Conservation (phyloP, 1,140 invertebrate species). For the Dinoponera quadriceps region DNA sequence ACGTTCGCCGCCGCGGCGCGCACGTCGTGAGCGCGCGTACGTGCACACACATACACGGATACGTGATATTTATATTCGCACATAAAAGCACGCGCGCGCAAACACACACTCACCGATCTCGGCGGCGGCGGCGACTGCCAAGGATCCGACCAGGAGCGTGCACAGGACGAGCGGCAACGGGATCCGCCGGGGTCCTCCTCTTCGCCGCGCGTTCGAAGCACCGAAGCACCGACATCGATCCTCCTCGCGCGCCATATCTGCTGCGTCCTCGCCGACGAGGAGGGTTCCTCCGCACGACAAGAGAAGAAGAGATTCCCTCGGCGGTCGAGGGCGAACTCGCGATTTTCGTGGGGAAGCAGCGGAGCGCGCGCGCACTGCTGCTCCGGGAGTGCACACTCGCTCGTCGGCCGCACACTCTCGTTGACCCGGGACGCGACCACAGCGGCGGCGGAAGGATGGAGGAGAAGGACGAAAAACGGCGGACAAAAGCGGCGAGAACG, state of each 20-base stretch:
- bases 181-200: constrained; percentile 63
- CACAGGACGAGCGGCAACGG: constrained; percentile 67
- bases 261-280: constrained; percentile 19
- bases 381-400: neutral
- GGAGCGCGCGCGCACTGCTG: neutral
- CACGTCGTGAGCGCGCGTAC: neutral
- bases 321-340: too few species aligned
- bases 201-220: constrained; percentile 65
- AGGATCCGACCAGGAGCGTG: constrained; percentile 48
- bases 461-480: constrained; percentile 15
- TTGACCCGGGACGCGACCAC: too few species aligned
- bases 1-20: neutral
- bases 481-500: constrained; percentile 19
- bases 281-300: neutral
- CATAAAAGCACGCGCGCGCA: neutral
- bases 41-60: neutral
- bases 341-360: too few species aligned
- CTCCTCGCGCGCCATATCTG: constrained; percentile 44
- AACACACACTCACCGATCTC: constrained; percentile 67
- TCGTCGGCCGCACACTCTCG: neutral
- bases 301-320: neutral
- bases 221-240: constrained; percentile 75
- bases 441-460: constrained; percentile 1
- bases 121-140: constrained; percentile 47
- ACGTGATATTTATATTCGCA: constrained; percentile 26